Percentiles rank a stretch among this genome's conserved stretches.
These are phyloP conservation scores for Lampris megalopsis DNA, from an alignment of 2,113 vertebrate species.

Conservation along the genomic window DNA sequence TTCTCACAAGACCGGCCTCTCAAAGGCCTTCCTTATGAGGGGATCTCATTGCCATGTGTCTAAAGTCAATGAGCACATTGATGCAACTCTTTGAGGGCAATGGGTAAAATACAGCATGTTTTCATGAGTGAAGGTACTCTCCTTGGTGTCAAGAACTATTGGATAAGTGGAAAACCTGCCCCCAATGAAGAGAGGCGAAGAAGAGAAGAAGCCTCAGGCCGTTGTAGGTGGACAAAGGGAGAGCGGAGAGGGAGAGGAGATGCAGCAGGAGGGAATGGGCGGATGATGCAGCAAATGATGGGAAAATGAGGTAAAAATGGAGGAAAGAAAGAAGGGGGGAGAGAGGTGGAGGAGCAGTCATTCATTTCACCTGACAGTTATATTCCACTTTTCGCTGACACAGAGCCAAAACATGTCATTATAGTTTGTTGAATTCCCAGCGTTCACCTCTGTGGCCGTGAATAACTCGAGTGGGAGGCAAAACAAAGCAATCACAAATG, in stretches of 20 bases:
- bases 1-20: too few species aligned
- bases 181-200: neutral
- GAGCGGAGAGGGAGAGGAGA: conserved; percentile 8
- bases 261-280: neutral
- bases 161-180: too few species aligned
- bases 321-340: neutral
- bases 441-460: neutral
- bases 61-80: too few species aligned
- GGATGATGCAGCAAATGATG: too few species aligned
- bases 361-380: conserved; percentile 32
- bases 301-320: conserved; percentile 31
- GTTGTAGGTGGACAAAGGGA: too few species aligned
- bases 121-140: too few species aligned
- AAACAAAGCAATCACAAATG: conserved; percentile 16
- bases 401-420: conserved; percentile 2
- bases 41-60: too few species aligned
- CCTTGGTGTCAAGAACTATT: too few species aligned
- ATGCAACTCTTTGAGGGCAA: too few species aligned
- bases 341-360: conserved; percentile 16
- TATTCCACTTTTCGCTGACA: conserved; percentile 14
- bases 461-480: conserved; percentile 17
- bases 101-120: too few species aligned
- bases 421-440: neutral
- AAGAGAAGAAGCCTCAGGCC: neutral
- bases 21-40: too few species aligned